Conservation (phyloP, 2,888 invertebrate genomes). For the Drosophila ustulata region DNA sequence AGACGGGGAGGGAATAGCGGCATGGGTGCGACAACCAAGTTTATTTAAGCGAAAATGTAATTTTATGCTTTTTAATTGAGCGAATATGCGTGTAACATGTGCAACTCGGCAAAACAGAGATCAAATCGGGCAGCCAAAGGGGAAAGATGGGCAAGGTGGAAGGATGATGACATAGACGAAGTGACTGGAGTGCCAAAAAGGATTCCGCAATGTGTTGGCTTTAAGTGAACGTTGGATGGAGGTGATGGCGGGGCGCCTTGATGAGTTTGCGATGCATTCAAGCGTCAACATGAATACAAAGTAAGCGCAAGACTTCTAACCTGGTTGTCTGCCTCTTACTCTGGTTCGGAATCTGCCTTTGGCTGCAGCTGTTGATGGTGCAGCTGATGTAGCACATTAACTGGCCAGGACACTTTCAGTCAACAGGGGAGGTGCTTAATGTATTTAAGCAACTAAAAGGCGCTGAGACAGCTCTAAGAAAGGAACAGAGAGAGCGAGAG, state of each 20-base stretch:
- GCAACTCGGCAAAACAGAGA: slow-evolving; percentile 35
- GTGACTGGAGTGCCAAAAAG: slow-evolving; percentile 32
- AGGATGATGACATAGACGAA: slow-evolving; percentile 21
- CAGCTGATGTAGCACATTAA: slow-evolving; percentile 60
- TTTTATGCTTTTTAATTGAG: slow-evolving; percentile 82
- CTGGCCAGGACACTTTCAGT: slow-evolving; percentile 37
- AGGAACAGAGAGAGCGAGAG: background rate
- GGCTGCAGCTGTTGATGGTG: slow-evolving; percentile 15
- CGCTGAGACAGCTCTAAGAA: slow-evolving; percentile 37
- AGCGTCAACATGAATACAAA: slow-evolving; percentile 72
- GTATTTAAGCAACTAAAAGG: slow-evolving; percentile 61
- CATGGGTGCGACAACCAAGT: slow-evolving; percentile 36
- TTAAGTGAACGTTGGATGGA: slow-evolving; percentile 4
- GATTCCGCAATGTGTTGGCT: background rate
- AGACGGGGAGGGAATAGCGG: background rate
- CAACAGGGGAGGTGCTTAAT: slow-evolving; percentile 48
- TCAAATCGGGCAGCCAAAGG: slow-evolving; percentile 12
- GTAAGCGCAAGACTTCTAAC: slow-evolving; percentile 38
- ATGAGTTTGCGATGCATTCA: slow-evolving; percentile 78
- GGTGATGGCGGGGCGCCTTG: slow-evolving; percentile 35
- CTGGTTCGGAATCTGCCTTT: background rate
- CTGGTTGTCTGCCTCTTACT: slow-evolving; percentile 22
- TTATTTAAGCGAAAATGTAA: slow-evolving; percentile 80
- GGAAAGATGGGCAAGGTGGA: background rate
- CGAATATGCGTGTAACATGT: slow-evolving; percentile 75